Conservation (phyloP, 1,140 invertebrate species). For the Neodiprion lecontei region DNA sequence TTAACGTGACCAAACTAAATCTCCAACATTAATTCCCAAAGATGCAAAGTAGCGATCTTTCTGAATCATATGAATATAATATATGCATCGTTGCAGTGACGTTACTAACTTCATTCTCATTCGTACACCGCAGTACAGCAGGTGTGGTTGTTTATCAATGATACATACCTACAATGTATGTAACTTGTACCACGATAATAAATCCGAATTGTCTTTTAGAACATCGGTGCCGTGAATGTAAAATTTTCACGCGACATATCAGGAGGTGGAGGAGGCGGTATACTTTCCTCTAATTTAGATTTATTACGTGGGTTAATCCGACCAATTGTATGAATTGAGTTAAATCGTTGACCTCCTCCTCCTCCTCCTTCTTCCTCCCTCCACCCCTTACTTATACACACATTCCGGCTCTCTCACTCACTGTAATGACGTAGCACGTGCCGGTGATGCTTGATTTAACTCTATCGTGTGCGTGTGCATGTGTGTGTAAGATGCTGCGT, state of each 20-base stretch:
- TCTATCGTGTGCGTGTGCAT: background rate
- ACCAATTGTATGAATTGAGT: conserved; percentile 42
- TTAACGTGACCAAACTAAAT: too few relatives aligned
- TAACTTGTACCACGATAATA: background rate
- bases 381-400: too few relatives aligned
- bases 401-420: too few relatives aligned
- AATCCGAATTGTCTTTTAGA: background rate
- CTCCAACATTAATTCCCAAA: too few relatives aligned
- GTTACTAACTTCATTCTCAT: too few relatives aligned
- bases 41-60: too few relatives aligned
- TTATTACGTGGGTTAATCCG: conserved; percentile 51
- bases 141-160: too few relatives aligned
- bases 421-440: background rate
- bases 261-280: conserved; percentile 23
- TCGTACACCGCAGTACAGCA: too few relatives aligned
- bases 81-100: too few relatives aligned
- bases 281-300: conserved; percentile 46
- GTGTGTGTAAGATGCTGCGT: background rate
- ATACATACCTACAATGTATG: too few relatives aligned
- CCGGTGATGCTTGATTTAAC: too few relatives aligned
- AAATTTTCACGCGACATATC: background rate
- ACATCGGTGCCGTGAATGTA: background rate
- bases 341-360: conserved; percentile 25
- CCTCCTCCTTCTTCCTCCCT: background rate
- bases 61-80: too few relatives aligned